Base-by-base conservation (phyloP, 2,113 vertebrate species). In the Marmota flaviventris region DNA sequence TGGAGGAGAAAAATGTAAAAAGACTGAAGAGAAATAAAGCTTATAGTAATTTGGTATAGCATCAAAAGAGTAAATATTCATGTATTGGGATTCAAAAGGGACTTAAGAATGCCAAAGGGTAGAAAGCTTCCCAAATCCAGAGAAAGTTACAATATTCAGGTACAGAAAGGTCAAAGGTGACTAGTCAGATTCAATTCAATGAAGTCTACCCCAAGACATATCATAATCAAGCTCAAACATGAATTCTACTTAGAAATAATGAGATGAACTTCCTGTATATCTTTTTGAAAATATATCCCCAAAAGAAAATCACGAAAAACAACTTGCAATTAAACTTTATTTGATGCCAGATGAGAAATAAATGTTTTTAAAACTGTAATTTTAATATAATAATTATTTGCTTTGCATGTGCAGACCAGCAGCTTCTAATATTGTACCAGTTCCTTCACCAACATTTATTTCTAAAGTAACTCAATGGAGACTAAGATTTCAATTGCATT, bases 341-440 rank as follows among this genome's bases (percentile, higher is more conserved):
- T 99, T 98, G 97, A 98, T 98, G 98, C 98, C 98, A 98, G 97
- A 98, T 98, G 98, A 98, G 96, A 98, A 99, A 98, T 97, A 98
- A 99, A 98, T 98, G 98, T 98, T 98, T 98, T 4, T 92, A 96
- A 96, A 95, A 97, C 98, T 97, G 76, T 95, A 98, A 97, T 97
- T 98, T 99, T 98, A 98, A 98, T 99, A 98, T 86, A 98, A 98
- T 98, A 98, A 98, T 98, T 98, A 98, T 98, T 98, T 98, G 96
- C 91, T 98, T 98, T 98, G 98, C 97, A 98, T 98, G 93, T 98
- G 97, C 97, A 97, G 96, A 94, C 98, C 98, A 98, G 97, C 95
- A 98, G 96, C 97, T 94, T 98, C 96, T 94, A 92, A 96, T 27
- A 96, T 73, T n/a, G 22, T 92, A 86, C 61, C 85, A 96, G 76